Base-by-base conservation (phyloP, 2,797 vertebrate genomes). In the Paratrypauchen microcephalus region DNA sequence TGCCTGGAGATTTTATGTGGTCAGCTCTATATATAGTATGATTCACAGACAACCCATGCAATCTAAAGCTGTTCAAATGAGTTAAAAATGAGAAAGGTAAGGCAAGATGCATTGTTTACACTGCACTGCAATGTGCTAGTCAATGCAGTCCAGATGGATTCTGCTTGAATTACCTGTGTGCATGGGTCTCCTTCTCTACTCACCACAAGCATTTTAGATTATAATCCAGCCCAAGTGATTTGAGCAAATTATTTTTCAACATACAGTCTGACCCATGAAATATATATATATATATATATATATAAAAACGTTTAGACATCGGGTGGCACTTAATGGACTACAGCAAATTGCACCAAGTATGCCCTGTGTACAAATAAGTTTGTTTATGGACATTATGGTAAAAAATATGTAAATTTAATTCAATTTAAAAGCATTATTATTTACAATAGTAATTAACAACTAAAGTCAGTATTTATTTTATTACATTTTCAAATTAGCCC, bases 1-100 rank as follows among this genome's bases (percentile, higher is more conserved):
- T 75, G 15, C 71, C 65, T 8, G 15, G 74, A 47, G 67, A 74
- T 39, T 30, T 67, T 68, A 55, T 54, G 32, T 50, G 52, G 62
- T 74, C 55, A 24, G 68, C 67, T 64, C 28, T 47, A 18, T 48
- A 50, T 63, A 47, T 39, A 52, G 26, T 55, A n/a, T 56, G 76
- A 70, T 77, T 47, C 11, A 68, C 66, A 64, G 78, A 16, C 69
- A 56, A 80, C 73, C 75, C 77, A 28, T 55, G 41, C 23, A 57
- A 26, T 6, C 75, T 39, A 73, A 66, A 16, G 48, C 70, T 47
- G 68, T 7, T 2, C n/a, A 30, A n/a, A 6, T 3, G 41, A 0
- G 74, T 61, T 58, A 47, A 50, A 74, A 66, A 73, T 67, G 81
- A 71, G 70, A 66, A 48, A 60, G 58, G 48, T 61, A 19, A 28